Conservation (phyloP, 2,113 vertebrate species). For the Pithys albifrons region DNA sequence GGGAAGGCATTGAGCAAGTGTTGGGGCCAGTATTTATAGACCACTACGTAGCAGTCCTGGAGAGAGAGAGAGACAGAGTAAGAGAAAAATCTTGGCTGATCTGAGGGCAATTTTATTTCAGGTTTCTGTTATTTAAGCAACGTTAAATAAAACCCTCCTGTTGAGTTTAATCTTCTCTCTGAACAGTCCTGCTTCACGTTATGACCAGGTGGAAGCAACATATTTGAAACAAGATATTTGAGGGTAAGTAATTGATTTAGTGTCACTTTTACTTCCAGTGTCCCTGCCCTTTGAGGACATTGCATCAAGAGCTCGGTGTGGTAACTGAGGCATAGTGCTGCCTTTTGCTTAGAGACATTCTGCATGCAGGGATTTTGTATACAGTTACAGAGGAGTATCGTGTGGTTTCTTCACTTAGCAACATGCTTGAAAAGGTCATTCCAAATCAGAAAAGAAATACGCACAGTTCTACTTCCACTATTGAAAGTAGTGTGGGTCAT, state of each 20-base stretch:
- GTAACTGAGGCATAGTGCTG: background rate
- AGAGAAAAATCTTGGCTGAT: background rate
- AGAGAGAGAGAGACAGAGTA: conserved; percentile 39
- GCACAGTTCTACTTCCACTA: background rate
- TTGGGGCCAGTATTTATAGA: conserved; percentile 81
- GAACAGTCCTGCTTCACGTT: background rate
- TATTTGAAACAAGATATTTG: conserved; percentile 42
- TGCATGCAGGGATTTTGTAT: background rate
- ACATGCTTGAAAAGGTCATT: background rate
- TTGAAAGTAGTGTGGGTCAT: background rate
- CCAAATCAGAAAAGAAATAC: background rate
- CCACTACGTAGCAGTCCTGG: conserved; percentile 43
- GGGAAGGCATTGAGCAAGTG: conserved; percentile 70
- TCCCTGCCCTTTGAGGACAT: background rate
- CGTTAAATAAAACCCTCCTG: background rate
- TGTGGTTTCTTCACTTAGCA: conserved; percentile 19
- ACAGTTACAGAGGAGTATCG: background rate
- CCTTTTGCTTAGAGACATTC: background rate
- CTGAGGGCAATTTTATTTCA: conserved; percentile 2
- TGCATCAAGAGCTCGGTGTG: background rate
- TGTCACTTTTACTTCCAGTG: background rate
- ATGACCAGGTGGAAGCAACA: conserved; percentile 50
- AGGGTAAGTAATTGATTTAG: conserved; percentile 57
- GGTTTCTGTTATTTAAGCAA: conserved; percentile 39
- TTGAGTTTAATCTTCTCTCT: conserved; percentile 54